Base-by-base conservation (phyloP, 2,113 vertebrate genomes). In the Corythornis vintsioides region DNA sequence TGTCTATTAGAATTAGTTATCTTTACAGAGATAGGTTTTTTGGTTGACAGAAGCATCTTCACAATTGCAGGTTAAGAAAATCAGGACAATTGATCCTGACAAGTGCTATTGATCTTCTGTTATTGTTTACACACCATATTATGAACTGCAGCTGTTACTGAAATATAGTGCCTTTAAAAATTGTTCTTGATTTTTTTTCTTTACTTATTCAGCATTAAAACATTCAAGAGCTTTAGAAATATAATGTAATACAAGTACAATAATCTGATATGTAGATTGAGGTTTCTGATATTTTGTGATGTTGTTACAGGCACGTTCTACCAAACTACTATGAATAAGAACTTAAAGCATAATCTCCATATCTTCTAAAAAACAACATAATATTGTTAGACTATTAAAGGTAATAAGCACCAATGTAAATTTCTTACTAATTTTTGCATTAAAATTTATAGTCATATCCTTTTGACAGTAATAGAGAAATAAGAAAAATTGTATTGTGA, bases 351-450 rank as follows among this genome's bases (percentile, higher is more conserved):
- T 67, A 90, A 83, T 81, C 48, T 89, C 66, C 79, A 2, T 24
- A 79, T 86, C 67, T 85, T 92, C 92, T 63, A 74, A 80, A 89
- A 96, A 72, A 77, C 40, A 76, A 55, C 60, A 47, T 59, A 92
- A 67, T 35, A 85, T 35, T 87, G 81, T 76, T 71, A 80, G 60
- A 83, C 64, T 78, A 55, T 79, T 91, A 96, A 91, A 95, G 85
- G 85, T 94, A 96, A 4, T 84, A 83, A 69, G 52, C 78, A 57
- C 25, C 55, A 89, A 28, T 80, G 63, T 70, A 91, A 95, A 86
- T 93, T 93, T 95, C 65, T 96, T 96, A 57, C 75, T 94, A 67
- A 75, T 93, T 80, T 94, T 83, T 95, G 45, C 70, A 94, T 83
- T 93, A 90, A 78, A 72, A 93, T 91, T 64, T 55, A 75, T 74